Conservation (phyloP, 1,140 invertebrate species). For the Drosophila nigromelanica region DNA sequence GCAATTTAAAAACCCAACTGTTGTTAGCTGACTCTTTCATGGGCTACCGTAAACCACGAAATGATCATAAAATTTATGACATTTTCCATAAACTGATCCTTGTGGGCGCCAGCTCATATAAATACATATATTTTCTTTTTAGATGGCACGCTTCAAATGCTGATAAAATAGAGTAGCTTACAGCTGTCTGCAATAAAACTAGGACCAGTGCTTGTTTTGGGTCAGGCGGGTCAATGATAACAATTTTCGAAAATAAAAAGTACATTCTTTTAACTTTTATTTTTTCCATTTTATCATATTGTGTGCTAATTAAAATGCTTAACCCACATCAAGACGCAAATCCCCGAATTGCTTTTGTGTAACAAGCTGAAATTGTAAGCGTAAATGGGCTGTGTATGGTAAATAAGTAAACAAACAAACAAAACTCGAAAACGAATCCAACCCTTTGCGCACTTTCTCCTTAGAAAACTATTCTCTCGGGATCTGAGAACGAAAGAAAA, state of each 20-base stretch:
- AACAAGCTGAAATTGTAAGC: constrained; percentile 42
- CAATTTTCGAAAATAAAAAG: constrained; percentile 6
- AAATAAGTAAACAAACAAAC: constrained; percentile 67
- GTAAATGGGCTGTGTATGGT: constrained; percentile 49
- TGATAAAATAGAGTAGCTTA: constrained; percentile 54
- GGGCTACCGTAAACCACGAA: constrained; percentile 52
- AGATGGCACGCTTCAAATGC: constrained; percentile 65
- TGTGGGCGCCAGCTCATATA: constrained; percentile 10
- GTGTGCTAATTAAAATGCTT: constrained; percentile 81
- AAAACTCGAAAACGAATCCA: constrained; percentile 39
- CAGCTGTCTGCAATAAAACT: constrained; percentile 44
- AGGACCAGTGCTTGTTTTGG: constrained; percentile 11
- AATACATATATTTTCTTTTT: neutral
- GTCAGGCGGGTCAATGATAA: constrained; percentile 35
- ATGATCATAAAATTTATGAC: constrained; percentile 39
- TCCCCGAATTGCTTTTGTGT: constrained; percentile 35
- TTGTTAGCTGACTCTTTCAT: constrained; percentile 30
- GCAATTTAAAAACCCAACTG: constrained; percentile 41
- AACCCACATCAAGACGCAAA: constrained; percentile 75
- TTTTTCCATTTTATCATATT: constrained; percentile 40
- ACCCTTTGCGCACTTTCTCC: constrained; percentile 61
- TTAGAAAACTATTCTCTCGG: constrained; percentile 1
- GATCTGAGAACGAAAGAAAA: constrained; percentile 10
- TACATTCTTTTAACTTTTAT: constrained; percentile 23
- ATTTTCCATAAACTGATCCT: constrained; percentile 44